Evolutionary conservation across 2,888 invertebrate genomes (phyloP).

Genomic region (Choristoneura rosaceana): DNA sequence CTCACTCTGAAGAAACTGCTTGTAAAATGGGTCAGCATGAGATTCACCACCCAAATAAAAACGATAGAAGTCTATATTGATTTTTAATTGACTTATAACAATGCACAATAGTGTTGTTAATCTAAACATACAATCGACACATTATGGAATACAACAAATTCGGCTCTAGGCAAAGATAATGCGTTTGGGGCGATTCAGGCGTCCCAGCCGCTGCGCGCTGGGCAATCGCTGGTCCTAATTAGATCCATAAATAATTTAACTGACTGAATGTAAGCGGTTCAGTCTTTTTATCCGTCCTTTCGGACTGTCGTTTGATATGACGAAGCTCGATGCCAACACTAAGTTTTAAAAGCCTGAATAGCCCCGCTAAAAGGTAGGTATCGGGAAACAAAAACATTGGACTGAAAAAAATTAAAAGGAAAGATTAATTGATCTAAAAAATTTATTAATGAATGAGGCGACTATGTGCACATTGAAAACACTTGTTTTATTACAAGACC

Average conservation of each 20-base stretch:
- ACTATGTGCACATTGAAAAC: slow-evolving; percentile 86
- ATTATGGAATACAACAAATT: slow-evolving; percentile 36
- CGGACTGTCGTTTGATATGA: slow-evolving; percentile 5
- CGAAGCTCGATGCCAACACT: neutral
- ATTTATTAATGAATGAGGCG: slow-evolving; percentile 85
- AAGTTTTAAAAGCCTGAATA: slow-evolving; percentile 8
- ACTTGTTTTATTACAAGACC: slow-evolving; percentile 81
- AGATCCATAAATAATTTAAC: neutral
- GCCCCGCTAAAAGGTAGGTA: slow-evolving; percentile 47
- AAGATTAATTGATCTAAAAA: slow-evolving; percentile 81
- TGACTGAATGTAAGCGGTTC: slow-evolving; percentile 20
- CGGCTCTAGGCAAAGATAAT: slow-evolving; percentile 32
- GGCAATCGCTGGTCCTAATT: neutral
- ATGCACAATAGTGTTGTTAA: slow-evolving; percentile 40
- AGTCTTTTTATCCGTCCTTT: neutral
- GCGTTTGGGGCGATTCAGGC: slow-evolving; percentile 25
- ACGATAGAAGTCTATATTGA: slow-evolving; percentile 35
- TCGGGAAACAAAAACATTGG: slow-evolving; percentile 48
- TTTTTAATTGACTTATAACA: slow-evolving; percentile 42
- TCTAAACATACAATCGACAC: slow-evolving; percentile 37
- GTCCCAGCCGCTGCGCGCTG: neutral
- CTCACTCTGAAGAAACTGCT: too few relatives aligned
- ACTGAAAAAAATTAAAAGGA: slow-evolving; percentile 60
- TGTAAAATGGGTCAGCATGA: neutral
- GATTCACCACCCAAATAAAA: slow-evolving; percentile 35